A percentile compares a stretch with the other conserved stretches of the same genome.
These are phyloP conservation scores for Pachycephus smyrnensis DNA, from an alignment of 2,888 invertebrate species.

Conservation along the genomic window DNA sequence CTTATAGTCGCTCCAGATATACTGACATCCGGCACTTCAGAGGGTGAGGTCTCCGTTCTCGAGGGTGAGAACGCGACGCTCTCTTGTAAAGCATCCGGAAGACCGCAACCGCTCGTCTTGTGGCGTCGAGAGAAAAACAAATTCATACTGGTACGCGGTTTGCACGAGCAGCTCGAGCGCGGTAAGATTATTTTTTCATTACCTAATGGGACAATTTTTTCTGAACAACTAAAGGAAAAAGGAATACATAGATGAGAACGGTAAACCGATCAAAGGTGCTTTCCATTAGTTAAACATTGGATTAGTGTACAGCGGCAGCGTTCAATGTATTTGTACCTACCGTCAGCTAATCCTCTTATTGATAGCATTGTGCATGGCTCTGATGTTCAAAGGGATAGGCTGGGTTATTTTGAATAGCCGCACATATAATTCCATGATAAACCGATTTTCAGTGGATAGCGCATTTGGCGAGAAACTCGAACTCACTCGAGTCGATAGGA, in stretches of 20 bases:
- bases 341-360: not conserved
- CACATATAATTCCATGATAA: not conserved
- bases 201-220: not conserved
- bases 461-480: slow-evolving; percentile 75
- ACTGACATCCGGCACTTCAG: slow-evolving; percentile 79
- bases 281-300: not conserved
- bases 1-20: slow-evolving; percentile 82
- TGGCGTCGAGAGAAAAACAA: slow-evolving; percentile 60
- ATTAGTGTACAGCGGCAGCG: not conserved
- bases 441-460: slow-evolving; percentile 70
- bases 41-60: slow-evolving; percentile 77
- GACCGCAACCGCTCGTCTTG: slow-evolving; percentile 76
- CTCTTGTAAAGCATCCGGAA: slow-evolving; percentile 79
- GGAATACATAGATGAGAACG: not conserved
- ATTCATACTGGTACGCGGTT: slow-evolving; percentile 51
- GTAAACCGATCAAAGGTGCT: not conserved
- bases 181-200: slow-evolving; percentile 36
- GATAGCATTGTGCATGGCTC: not conserved
- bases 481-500: slow-evolving; percentile 75
- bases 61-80: slow-evolving; percentile 83
- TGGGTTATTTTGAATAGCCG: not conserved
- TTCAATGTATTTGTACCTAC: not conserved
- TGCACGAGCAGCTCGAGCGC: slow-evolving; percentile 42
- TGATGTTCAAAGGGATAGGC: not conserved
- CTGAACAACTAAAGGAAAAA: too few relatives aligned